phyloP scores from a whole-genome alignment of 2,113 vertebrate genomes.

The Alethe diademata region DNA sequence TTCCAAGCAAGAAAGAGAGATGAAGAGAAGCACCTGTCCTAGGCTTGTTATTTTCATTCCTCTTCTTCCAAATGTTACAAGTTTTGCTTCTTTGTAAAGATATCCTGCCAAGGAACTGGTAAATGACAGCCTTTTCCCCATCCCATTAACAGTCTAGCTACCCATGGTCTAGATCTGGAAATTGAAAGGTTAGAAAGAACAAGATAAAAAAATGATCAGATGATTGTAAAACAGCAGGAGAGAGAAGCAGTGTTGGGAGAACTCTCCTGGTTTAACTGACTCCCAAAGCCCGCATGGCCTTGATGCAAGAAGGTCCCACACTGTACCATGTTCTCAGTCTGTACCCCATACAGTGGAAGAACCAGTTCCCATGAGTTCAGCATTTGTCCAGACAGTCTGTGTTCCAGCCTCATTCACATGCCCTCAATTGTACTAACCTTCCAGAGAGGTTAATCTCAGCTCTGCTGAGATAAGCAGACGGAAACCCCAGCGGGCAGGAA shows the following conservation, averaged over 20 bases:
- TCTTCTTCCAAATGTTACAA: neutral
- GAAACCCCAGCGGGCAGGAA: slow-evolving; percentile 19
- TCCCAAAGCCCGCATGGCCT: neutral
- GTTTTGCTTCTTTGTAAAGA: neutral
- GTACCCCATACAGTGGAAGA: neutral
- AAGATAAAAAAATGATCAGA: neutral
- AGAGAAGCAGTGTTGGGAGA: neutral
- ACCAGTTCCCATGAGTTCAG: neutral
- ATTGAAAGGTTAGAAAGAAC: neutral
- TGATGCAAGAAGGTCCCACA: neutral
- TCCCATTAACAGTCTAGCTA: neutral
- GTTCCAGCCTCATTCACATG: neutral
- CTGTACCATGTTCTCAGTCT: neutral
- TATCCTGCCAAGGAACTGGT: neutral
- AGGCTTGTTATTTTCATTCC: neutral
- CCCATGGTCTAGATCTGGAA: neutral
- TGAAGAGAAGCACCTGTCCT: neutral
- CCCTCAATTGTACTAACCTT: neutral
- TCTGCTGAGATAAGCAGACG: neutral
- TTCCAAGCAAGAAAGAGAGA: neutral
- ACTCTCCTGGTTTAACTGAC: neutral
- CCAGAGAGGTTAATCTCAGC: neutral
- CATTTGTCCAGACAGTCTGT: neutral
- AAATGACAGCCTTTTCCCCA: neutral
- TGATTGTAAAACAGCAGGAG: neutral